Evolutionary conservation across 2,888 invertebrate genomes (phyloP), one percentile per base, ranked within the genome.

Genomic region (Lepidocyrtoides sp.): DNA sequence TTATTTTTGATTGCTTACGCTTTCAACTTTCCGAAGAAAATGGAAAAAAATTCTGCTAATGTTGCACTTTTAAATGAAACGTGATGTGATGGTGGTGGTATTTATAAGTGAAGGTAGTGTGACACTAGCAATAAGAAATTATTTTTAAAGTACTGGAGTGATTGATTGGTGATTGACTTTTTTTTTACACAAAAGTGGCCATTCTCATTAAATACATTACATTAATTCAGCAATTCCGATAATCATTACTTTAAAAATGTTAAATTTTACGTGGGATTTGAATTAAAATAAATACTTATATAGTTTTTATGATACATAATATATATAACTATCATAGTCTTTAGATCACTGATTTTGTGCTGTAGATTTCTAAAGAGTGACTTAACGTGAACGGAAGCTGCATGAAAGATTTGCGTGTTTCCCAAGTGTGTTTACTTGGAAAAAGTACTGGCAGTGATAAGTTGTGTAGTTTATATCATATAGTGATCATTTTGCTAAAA

Each of bases 351-450:
- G 77, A 54, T 79, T 79, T 51, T 79, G 77, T 41, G 23, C 41
- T 41, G 36, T 72, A 26, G 36, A 1, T 8, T 41, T 44, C 75
- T 44, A 75, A 7, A 23, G 23, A 41, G 63, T 83, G 48, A 54
- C 32, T 26, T 83, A 82, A 77, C 57, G 41, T 83, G 89, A 89
- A 89, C 89, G 89, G 89, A 89, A 89, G 89, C 89, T 82, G 51
- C 51, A 60, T 82, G 89, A 89, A 89, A 89, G 89, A 89, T 72
- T 89, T 83, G 82, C 81, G 83, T 83, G 83, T 89, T 48, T 72
- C 51, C 48, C 51, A 54, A 51, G 29, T 32, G 26, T 14, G 29
- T 8, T 51, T 54, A n/a, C 14, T 48, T 26, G 32, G 36, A 29
- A 41, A 26, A 82, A 14, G 10, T 72, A 44, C n/a, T 87, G 87